Percentiles rank a stretch among this genome's conserved stretches.
These are phyloP conservation scores for Lanistes nyassanus DNA, from an alignment of 1,140 invertebrate genomes.

Conservation along the genomic window DNA sequence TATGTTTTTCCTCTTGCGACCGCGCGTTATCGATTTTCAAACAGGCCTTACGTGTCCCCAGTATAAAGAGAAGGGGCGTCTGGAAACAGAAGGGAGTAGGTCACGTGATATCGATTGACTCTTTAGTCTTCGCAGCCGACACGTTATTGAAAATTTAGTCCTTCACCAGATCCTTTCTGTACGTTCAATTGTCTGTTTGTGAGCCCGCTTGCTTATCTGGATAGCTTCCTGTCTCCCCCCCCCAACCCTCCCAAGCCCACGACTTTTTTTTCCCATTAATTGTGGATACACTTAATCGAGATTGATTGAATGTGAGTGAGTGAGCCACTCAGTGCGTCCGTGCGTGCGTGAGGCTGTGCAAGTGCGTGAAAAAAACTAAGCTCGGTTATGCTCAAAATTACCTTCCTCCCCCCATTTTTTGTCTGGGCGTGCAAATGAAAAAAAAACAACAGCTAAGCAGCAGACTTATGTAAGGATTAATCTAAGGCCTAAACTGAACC, in stretches of 20 bases:
- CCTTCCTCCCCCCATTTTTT: too few species aligned
- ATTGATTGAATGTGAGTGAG: neutral
- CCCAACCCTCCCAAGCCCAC: too few species aligned
- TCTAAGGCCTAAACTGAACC: neutral
- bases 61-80: neutral
- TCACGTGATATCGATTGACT: neutral
- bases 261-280: too few species aligned
- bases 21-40: neutral
- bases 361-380: too few species aligned
- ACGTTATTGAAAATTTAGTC: neutral
- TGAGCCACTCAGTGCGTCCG: neutral
- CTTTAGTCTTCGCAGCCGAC: neutral
- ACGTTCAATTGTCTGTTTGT: too few species aligned
- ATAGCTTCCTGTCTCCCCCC: too few species aligned
- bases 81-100: neutral
- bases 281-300: too few species aligned
- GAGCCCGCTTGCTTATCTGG: neutral
- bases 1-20: neutral
- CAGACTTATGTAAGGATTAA: neutral
- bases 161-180: too few species aligned
- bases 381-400: too few species aligned
- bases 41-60: neutral
- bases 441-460: neutral
- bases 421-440: too few species aligned
- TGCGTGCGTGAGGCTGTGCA: constrained; percentile 9